phyloP scores from a whole-genome alignment of 2,888 invertebrate genomes.

The Tachina grossa region DNA sequence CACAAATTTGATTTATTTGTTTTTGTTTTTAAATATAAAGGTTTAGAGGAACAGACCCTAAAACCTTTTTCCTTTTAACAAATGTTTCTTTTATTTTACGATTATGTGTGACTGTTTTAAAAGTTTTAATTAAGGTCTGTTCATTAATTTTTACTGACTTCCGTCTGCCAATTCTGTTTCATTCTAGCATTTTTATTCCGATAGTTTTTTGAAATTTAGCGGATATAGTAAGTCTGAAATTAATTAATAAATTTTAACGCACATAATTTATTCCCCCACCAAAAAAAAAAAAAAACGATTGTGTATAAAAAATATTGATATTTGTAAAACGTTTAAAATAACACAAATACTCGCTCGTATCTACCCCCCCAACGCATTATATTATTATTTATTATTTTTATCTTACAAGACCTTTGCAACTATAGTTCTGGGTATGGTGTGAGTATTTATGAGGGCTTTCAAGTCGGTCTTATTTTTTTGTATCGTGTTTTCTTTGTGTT shows the following conservation, averaged over 20 bases:
- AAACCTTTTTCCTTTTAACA: too few relatives aligned
- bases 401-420: slow-evolving; percentile 31
- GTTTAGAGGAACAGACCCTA: too few relatives aligned
- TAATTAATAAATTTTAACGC: slow-evolving; percentile 31
- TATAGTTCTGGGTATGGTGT: background rate
- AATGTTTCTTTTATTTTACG: too few relatives aligned
- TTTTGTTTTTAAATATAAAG: too few relatives aligned
- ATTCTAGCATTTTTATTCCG: slow-evolving; percentile 9
- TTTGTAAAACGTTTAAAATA: background rate
- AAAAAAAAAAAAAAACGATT: background rate
- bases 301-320: slow-evolving; percentile 13
- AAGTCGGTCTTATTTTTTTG: slow-evolving; percentile 10
- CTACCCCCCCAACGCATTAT: slow-evolving; percentile 1
- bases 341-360: background rate
- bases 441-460: slow-evolving; percentile 34
- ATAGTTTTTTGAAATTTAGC: slow-evolving; percentile 24
- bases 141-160: slow-evolving; percentile 28
- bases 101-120: background rate
- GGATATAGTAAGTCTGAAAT: slow-evolving; percentile 25
- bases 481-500: slow-evolving; percentile 49
- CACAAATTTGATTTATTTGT: too few relatives aligned
- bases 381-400: slow-evolving; percentile 22
- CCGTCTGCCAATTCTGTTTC: slow-evolving; percentile 21
- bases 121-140: background rate
- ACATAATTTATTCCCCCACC: background rate